A percentile compares a stretch with the other conserved stretches of the same genome.
Evolutionary conservation across 2,888 invertebrate species (phyloP).

Genomic region (Drosophila cracens): DNA sequence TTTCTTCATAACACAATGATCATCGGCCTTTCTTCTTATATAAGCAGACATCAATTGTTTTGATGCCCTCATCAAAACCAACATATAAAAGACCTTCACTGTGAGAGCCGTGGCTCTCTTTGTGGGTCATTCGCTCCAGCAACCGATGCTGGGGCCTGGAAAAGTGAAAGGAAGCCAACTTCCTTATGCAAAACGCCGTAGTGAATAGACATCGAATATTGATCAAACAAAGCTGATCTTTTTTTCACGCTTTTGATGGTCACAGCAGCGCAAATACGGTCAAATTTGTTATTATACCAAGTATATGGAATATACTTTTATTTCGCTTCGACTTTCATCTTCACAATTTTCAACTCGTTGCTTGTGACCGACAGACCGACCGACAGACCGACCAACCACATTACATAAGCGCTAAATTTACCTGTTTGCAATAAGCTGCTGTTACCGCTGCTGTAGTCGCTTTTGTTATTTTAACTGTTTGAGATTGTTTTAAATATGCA

Average conservation of each 20-base stretch:
- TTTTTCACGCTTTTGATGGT: constrained; percentile 25
- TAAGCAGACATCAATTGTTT: constrained; percentile 35
- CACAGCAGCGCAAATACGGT: constrained; percentile 12
- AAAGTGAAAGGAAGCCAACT: constrained; percentile 83
- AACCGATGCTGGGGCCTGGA: constrained; percentile 27
- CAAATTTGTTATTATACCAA: constrained; percentile 20
- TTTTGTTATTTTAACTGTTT: constrained; percentile 70
- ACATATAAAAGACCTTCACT: constrained; percentile 37
- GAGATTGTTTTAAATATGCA: constrained; percentile 76
- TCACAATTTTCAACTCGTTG: constrained; percentile 41
- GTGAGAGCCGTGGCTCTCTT: constrained; percentile 35
- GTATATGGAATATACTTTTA: constrained; percentile 29
- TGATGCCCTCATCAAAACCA: constrained; percentile 12
- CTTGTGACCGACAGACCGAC: constrained; percentile 7
- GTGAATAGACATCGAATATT: constrained; percentile 15
- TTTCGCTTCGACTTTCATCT: constrained; percentile 41
- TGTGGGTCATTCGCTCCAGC: constrained; percentile 53
- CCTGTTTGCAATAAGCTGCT: constrained; percentile 67
- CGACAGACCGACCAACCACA: constrained; percentile 40
- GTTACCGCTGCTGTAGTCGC: constrained; percentile 19
- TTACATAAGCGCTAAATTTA: constrained; percentile 77
- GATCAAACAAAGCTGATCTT: constrained; percentile 3
- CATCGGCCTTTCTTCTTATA: constrained; percentile 22
- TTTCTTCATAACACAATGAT: constrained; percentile 35
- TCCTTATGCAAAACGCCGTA: constrained; percentile 65